Evolutionary conservation across 2,113 vertebrate genomes (phyloP), one percentile per base, ranked within the genome.

Genomic region (Synchiropus splendidus): DNA sequence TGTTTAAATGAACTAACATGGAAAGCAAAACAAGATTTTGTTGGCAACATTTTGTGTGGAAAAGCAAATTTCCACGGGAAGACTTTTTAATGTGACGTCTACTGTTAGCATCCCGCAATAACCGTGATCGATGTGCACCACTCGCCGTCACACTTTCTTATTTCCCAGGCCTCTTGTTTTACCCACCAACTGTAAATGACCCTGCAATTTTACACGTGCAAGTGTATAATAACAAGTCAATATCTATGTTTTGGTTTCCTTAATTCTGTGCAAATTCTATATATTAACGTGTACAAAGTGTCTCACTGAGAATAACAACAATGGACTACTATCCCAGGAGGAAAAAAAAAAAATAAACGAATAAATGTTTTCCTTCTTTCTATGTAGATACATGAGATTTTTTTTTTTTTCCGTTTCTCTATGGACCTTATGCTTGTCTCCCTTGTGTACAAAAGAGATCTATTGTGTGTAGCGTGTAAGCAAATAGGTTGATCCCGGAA

Each of bases 211-310:
- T n/a, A 21, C 1, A 17, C 39, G 44, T 39, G 54, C 52, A 61
- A 21, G 41, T 75, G 71, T 70, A 72, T 13, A 31, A 73, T 72
- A 67, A 51, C 14, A 40, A 69, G 43, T 35, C 10, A 16, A 43
- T 57, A 59, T 47, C 49, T n/a, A 52, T 79, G 69, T 81, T 81
- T 48, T 39, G 37, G 60, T 67, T 62, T 56, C 64, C 67, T 48
- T 39, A 38, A 61, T 66, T 63, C 56, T 64, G 78, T 85, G 75
- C 56, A 77, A 59, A 78, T 66, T 58, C 67, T 74, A 70, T 83
- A 77, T 81, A 63, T 72, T 67, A 74, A 51, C 11, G 62, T 82
- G 78, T 74, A 60, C 41, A 65, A 68, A 79, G 55, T 50, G 47
- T 40, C 18, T 21, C 12, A 27, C 18, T 6, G n/a, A n/a, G n/a